phyloP scores from a whole-genome alignment of 2,797 vertebrate species.

The Pangasius mekongensis region DNA sequence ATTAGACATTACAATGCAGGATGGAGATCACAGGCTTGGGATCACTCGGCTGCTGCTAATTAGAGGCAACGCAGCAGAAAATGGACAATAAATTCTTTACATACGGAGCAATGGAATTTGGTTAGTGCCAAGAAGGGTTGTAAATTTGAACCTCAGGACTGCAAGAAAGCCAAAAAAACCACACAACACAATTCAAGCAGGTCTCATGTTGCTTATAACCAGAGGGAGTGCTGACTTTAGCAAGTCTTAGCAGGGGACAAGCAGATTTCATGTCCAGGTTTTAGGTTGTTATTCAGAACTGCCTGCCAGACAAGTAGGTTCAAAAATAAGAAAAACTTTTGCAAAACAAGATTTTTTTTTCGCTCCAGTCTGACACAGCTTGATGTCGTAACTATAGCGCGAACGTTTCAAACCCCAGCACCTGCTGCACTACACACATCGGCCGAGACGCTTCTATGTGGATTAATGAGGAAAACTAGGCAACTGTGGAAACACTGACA shows the following conservation, averaged over 20 bases:
- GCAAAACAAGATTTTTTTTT: not conserved
- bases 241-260: not conserved
- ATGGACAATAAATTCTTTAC: not conserved
- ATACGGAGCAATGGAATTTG: not conserved
- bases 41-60: not conserved
- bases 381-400: not conserved
- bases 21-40: slow-evolving; percentile 32
- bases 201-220: not conserved
- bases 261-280: not conserved
- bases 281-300: not conserved
- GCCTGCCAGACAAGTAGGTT: not conserved
- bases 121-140: not conserved
- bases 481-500: not conserved
- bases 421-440: not conserved
- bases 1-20: slow-evolving; percentile 41
- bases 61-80: not conserved
- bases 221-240: not conserved
- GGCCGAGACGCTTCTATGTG: not conserved
- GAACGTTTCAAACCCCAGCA: not conserved
- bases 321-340: not conserved
- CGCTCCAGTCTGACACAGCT: not conserved
- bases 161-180: no score
- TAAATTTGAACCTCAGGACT: not conserved
- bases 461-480: not conserved
- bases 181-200: not conserved